phyloP scores from a whole-genome alignment of 2,888 invertebrate genomes.

The Charanyca ferruginea region DNA sequence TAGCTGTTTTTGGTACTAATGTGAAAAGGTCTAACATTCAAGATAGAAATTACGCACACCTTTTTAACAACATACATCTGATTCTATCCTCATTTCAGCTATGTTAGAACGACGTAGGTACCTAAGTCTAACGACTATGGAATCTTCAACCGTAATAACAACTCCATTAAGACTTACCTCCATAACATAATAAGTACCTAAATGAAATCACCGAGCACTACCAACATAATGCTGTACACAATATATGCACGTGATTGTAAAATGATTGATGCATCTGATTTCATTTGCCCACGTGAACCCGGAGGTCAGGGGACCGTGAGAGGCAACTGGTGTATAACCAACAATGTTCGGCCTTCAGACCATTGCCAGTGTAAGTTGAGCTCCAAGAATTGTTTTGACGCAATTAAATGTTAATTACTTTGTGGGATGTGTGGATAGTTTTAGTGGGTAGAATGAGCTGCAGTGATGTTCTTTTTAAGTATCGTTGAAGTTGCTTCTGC shows the following conservation, averaged over 20 bases:
- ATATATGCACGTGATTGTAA: conserved; percentile 71
- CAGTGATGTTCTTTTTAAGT: background rate
- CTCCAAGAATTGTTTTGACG: conserved; percentile 55
- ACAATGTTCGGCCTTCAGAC: conserved; percentile 70
- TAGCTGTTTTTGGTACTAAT: too few relatives aligned
- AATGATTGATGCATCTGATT: conserved; percentile 81
- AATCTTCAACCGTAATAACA: background rate
- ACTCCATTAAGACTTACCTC: background rate
- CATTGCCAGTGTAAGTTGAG: conserved; percentile 63
- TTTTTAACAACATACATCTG: too few relatives aligned
- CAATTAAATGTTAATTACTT: conserved; percentile 63
- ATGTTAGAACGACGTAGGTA: too few relatives aligned
- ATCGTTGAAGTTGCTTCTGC: background rate
- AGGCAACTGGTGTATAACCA: conserved; percentile 61
- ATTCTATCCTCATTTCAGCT: too few relatives aligned
- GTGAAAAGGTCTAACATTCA: too few relatives aligned
- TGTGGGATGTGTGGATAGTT: conserved; percentile 19
- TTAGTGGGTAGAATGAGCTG: conserved; percentile 7
- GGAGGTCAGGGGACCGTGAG: conserved; percentile 78
- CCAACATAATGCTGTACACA: conserved; percentile 58
- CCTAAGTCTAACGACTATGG: background rate
- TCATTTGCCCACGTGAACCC: conserved; percentile 78
- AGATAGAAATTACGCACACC: too few relatives aligned
- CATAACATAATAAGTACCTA: conserved; percentile 42
- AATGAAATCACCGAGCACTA: conserved; percentile 37